Evolutionary conservation across 2,888 invertebrate genomes (phyloP).

Genomic region (Xestoiulus laeticollis): DNA sequence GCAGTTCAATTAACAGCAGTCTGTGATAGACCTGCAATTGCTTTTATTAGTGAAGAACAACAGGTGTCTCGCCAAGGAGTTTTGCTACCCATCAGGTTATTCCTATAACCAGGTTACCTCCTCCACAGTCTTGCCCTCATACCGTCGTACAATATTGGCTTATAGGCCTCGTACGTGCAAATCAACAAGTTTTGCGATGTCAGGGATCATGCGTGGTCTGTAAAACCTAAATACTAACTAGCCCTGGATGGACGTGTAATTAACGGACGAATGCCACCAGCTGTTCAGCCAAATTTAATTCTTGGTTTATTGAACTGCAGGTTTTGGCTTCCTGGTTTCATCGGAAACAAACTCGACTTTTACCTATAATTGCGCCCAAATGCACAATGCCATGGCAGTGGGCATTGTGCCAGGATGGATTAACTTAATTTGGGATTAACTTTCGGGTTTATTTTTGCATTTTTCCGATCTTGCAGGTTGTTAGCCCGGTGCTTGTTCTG

Average conservation of each 20-base stretch:
- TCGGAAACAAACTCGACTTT: background rate
- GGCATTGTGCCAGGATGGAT: background rate
- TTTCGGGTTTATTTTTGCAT: background rate
- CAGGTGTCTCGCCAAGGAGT: background rate
- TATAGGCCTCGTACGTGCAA: background rate
- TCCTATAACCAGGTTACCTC: constrained; percentile 7
- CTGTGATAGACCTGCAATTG: constrained; percentile 16
- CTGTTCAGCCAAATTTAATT: constrained; percentile 3
- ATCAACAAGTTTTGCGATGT: background rate
- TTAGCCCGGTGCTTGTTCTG: background rate
- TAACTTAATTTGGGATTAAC: background rate
- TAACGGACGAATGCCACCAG: constrained; percentile 5
- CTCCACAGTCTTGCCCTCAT: too few relatives aligned
- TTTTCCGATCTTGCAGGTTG: background rate
- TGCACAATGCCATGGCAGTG: background rate
- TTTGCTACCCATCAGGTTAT: constrained; percentile 16
- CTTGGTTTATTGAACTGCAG: constrained; percentile 23
- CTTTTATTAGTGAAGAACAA: constrained; percentile 23
- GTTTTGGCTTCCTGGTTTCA: background rate
- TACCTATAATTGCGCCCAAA: background rate
- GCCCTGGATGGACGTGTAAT: background rate
- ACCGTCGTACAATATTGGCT: background rate
- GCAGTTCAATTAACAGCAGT: constrained; percentile 38
- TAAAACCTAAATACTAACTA: background rate
- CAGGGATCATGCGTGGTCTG: background rate